phyloP scores from a whole-genome alignment of 1,140 invertebrate species.

The Bilobella aurantiaca region DNA sequence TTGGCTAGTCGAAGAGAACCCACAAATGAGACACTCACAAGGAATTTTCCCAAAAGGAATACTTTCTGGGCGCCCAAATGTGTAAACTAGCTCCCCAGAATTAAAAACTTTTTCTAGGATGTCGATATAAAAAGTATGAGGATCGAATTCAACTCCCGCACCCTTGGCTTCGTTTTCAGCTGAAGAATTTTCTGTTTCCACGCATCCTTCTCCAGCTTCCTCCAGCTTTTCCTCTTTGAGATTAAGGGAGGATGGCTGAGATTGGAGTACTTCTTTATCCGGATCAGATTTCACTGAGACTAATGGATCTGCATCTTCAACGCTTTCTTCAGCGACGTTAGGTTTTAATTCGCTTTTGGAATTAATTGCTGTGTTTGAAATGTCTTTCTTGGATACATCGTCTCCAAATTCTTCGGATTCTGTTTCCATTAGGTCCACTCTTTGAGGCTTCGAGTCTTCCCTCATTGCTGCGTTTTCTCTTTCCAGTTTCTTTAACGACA shows the following conservation, averaged over 20 bases:
- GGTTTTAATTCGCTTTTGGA: too few species aligned
- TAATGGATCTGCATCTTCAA: too few species aligned
- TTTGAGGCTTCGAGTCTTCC: background rate
- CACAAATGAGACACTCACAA: constrained; percentile 33
- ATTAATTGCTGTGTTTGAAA: too few species aligned
- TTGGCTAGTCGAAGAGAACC: constrained; percentile 11
- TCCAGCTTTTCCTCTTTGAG: background rate
- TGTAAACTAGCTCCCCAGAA: constrained; percentile 18
- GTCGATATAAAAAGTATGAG: constrained; percentile 16
- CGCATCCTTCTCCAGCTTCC: background rate
- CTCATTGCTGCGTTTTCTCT: background rate
- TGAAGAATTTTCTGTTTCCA: background rate
- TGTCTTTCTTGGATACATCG: background rate
- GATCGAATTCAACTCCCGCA: too few species aligned
- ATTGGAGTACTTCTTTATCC: too few species aligned
- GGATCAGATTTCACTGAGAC: too few species aligned
- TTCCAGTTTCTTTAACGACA: background rate
- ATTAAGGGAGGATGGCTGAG: too few species aligned
- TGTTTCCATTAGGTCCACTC: background rate
- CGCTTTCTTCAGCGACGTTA: too few species aligned
- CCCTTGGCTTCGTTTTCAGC: background rate
- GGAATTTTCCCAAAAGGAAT: constrained; percentile 18
- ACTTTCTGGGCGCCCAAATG: background rate
- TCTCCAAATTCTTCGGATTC: background rate
- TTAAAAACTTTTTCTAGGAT: constrained; percentile 30